Evolutionary conservation across 2,113 vertebrate species (phyloP), one percentile per base, ranked within the genome.

Genomic region (Mastomys coucha): DNA sequence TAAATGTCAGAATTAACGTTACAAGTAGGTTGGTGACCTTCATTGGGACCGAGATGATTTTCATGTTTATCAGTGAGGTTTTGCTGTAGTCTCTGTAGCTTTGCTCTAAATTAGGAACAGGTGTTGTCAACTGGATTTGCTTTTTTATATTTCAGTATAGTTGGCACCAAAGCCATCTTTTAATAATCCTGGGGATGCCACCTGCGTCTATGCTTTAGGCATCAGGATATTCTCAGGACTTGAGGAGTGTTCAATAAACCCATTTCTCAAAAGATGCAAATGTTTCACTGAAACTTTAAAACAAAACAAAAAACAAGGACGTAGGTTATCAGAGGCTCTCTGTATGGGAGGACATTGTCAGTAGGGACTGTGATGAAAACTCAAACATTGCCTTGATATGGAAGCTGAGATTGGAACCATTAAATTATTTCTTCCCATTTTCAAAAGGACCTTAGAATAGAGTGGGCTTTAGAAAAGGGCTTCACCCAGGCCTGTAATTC

Each of bases 51-150:
- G n/a, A 67, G 84, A 36, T 49, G 70, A 65, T 67, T 91, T 49
- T 60, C n/a, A 11, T 53, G 51, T 92, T 53, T 69, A 93, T n/a
- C 80, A 89, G 76, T 69, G n/a, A 53, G 69, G 39, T 88, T 91
- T 78, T 97, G 63, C 73, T 93, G 1, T 73, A 65, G 85, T 76
- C 26, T 77, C 39, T 49, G 60, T 56, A 86, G 73, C 58, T 76
- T 77, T 96, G 24, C 31, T 96, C 33, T 91, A 91, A 96, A 81
- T 67, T 93, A 92, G 42, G 51, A 84, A 80, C n/a, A 88, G 45
- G 56, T 95, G 8, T 94, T 95, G 72, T 69, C 82, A 81, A 53
- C 33, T 77, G 56, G 77, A 72, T 89, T 89, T 95, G 20, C 88
- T n/a, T 96, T 96, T 67, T 67, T 76, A 72, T 69, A 92, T 92